These are phyloP conservation scores for Chelmon rostratus DNA, from an alignment of 2,797 vertebrate genomes.

Conservation along the genomic window DNA sequence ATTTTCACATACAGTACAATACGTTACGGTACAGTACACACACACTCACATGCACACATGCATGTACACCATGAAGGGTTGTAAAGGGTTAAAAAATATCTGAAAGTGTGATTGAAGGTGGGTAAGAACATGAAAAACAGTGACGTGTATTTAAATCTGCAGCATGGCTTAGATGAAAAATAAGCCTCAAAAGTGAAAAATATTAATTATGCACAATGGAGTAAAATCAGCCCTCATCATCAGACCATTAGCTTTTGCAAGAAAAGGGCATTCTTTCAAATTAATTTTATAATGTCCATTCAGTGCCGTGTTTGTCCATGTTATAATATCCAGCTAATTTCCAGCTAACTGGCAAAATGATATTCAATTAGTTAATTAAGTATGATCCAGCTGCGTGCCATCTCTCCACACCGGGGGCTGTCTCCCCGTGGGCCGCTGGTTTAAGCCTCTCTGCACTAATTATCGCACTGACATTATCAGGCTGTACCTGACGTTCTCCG, in stretches of 20 bases:
- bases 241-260: slow-evolving; percentile 58
- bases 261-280: slow-evolving; percentile 75
- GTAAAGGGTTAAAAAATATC: slow-evolving; percentile 8
- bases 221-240: slow-evolving; percentile 63
- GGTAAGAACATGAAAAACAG: slow-evolving; percentile 1
- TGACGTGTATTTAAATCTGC: neutral
- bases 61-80: slow-evolving; percentile 3
- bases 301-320: slow-evolving; percentile 80
- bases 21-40: slow-evolving; percentile 19
- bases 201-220: slow-evolving; percentile 53
- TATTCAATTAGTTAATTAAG: slow-evolving; percentile 89
- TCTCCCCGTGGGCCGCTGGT: slow-evolving; percentile 79
- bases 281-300: slow-evolving; percentile 81
- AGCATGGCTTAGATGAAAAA: slow-evolving; percentile 14
- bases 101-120: slow-evolving; percentile 18
- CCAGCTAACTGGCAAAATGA: slow-evolving; percentile 86
- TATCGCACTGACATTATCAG: slow-evolving; percentile 85
- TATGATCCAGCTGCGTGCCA: slow-evolving; percentile 88
- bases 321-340: slow-evolving; percentile 85
- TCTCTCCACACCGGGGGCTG: slow-evolving; percentile 83
- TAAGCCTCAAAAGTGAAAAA: slow-evolving; percentile 36
- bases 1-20: slow-evolving; percentile 44
- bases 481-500: slow-evolving; percentile 74
- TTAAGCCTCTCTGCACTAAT: slow-evolving; percentile 84
- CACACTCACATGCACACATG: slow-evolving; percentile 12